Evolutionary conservation across 2,888 invertebrate species (phyloP), one percentile per base, ranked within the genome.

Genomic region (Oxytorus armatus): DNA sequence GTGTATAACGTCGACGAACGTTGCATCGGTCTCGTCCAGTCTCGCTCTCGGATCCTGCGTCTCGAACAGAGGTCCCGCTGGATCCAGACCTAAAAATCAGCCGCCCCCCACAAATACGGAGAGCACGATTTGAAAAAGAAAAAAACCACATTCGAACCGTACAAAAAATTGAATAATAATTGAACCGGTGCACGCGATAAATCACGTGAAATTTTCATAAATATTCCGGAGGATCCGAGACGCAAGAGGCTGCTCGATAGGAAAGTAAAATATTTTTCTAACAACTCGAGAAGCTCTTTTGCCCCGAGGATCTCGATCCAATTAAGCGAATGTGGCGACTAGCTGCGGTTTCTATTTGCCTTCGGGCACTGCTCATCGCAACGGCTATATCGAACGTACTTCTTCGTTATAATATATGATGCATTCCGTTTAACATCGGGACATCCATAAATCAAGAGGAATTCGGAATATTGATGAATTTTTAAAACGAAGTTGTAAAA

Each of bases 1-100:
- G 91, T 98, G 98, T 82, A 98, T 97, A 1, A 98, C 98, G 90
- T 98, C 98, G 0, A 98, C 98, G 89, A 97, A 98, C 74, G 94
- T 94, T 0, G 98, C 98, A 90, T 98, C 98, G 0, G 94, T 94
- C 81, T 95, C 95, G 90, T 98, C 98, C 68, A 98, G 92, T 0
- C 98, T 94, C 0, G 96, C 97, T 83, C 96, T 94, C 0, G 96
- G 95, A 89, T 97, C 97, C 91, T 98, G 97, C 55, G 96, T 95
- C 92, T 98, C 98, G 90, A 98, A 98, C 0, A 98, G 93, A 0
- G 98, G 98, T 1, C 97, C 97, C 0, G 98, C 98, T 23, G 98
- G 98, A 92, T 98, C 98, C 81, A 98, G 92, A 73, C 97, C 97
- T 96, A 90, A 10, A 3, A 36, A 36, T 8, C 4, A 8, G 4